These are phyloP conservation scores for Apaloderma vittatum DNA, from an alignment of 2,113 vertebrate genomes.

Conservation along the genomic window DNA sequence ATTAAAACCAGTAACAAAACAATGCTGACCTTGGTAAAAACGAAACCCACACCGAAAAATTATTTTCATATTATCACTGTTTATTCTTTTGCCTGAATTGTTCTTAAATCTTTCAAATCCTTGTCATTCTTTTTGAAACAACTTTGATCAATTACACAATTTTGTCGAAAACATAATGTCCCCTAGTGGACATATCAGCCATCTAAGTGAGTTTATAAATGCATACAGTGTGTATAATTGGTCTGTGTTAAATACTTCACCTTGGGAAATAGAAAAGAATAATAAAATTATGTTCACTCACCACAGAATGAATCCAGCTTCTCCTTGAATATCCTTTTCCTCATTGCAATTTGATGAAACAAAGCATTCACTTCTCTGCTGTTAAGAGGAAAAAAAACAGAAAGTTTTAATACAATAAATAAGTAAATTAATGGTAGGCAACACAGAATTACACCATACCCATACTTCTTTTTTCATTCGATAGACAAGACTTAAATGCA, in stretches of 20 bases:
- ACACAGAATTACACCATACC: background rate
- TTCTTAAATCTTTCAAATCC: background rate
- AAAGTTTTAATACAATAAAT: background rate
- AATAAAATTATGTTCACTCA: background rate
- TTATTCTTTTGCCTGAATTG: background rate
- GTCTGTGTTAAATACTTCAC: background rate
- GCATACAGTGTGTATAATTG: background rate
- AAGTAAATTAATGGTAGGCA: background rate
- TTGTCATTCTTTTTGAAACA: background rate
- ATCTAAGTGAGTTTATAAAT: background rate
- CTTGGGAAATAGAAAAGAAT: background rate
- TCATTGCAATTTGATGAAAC: background rate
- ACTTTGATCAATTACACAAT: background rate
- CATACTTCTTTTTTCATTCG: background rate
- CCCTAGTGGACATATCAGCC: background rate
- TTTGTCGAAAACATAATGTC: background rate
- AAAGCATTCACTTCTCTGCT: background rate
- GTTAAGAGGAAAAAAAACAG: background rate
- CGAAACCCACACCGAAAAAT: background rate
- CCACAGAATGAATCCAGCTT: background rate
- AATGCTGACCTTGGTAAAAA: slow-evolving; percentile 3
- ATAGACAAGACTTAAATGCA: background rate
- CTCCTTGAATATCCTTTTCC: background rate
- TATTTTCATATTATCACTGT: background rate
- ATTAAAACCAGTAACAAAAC: background rate